Percentiles rank a stretch among this genome's conserved stretches.
phyloP scores from a whole-genome alignment of 2,888 invertebrate species.

The Lamellibrachia columna region DNA sequence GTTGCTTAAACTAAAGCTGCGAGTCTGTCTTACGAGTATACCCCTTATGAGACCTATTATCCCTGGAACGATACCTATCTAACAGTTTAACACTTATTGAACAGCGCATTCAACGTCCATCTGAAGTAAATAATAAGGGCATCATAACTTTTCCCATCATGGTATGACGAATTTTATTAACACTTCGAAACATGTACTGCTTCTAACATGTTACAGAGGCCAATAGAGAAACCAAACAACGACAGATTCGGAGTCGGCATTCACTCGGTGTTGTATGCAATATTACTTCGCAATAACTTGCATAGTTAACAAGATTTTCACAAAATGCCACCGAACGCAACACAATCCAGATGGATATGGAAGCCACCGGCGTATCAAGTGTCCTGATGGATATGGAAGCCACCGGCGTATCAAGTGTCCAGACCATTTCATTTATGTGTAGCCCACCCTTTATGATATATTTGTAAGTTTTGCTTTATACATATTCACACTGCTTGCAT shows the following conservation, averaged over 20 bases:
- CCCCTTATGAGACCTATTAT: too few species aligned
- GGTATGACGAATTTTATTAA: not conserved
- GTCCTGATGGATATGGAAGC: not conserved
- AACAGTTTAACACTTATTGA: not conserved
- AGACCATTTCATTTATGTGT: too few species aligned
- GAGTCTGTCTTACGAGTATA: too few species aligned
- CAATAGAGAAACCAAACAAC: not conserved
- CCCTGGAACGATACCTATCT: too few species aligned
- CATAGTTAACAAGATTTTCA: not conserved
- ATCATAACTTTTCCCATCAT: not conserved
- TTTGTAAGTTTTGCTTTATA: too few species aligned
- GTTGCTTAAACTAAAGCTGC: too few species aligned
- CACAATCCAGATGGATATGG: not conserved
- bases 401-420: not conserved
- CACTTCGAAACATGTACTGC: not conserved
- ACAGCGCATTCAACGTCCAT: not conserved
- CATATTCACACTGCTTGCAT: too few species aligned
- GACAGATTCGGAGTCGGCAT: not conserved
- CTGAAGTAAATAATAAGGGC: not conserved
- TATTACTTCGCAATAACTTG: not conserved
- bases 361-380: not conserved
- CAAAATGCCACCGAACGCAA: not conserved
- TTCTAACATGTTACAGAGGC: not conserved
- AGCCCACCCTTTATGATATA: too few species aligned
- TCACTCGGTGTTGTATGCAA: not conserved